Percentiles rank a stretch among this genome's conserved stretches.
Conservation (phyloP, 2,797 vertebrate species). For the Micromesistius poutassou region DNA sequence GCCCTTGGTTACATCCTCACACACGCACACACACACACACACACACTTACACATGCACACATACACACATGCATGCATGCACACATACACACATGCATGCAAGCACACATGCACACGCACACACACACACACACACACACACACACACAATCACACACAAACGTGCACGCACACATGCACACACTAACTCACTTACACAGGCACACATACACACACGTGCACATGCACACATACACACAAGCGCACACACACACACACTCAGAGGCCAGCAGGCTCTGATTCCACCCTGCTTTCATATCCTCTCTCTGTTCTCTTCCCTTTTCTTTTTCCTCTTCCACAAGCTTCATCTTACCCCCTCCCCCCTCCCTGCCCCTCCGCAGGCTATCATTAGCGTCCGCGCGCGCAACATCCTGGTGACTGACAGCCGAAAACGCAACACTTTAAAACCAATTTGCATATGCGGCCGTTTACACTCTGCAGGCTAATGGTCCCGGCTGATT, state of each 20-base stretch:
- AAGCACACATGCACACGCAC: not conserved
- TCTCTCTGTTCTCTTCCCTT: not conserved
- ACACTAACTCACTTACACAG: too few relatives aligned
- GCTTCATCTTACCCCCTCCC: slow-evolving; percentile 17
- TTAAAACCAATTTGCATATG: slow-evolving; percentile 68
- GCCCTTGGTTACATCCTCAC: too few relatives aligned
- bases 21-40: too few relatives aligned
- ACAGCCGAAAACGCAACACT: slow-evolving; percentile 57
- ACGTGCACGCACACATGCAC: too few relatives aligned
- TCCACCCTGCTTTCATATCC: not conserved
- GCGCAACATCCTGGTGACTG: slow-evolving; percentile 66
- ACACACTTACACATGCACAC: not conserved
- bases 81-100: not conserved
- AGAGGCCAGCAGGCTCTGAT: not conserved
- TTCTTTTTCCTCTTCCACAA: slow-evolving; percentile 4
- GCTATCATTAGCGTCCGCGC: slow-evolving; percentile 61
- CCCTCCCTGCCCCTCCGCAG: too few relatives aligned
- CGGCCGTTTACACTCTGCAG: slow-evolving; percentile 50
- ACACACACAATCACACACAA: too few relatives aligned
- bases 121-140: too few relatives aligned
- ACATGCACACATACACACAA: too few relatives aligned
- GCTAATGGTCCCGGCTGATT: slow-evolving; percentile 64
- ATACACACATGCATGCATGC: too few relatives aligned
- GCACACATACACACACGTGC: too few relatives aligned
- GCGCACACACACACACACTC: too few relatives aligned